These are phyloP conservation scores for Intellagama lesueurii DNA, from an alignment of 2,797 vertebrate species.

Conservation along the genomic window DNA sequence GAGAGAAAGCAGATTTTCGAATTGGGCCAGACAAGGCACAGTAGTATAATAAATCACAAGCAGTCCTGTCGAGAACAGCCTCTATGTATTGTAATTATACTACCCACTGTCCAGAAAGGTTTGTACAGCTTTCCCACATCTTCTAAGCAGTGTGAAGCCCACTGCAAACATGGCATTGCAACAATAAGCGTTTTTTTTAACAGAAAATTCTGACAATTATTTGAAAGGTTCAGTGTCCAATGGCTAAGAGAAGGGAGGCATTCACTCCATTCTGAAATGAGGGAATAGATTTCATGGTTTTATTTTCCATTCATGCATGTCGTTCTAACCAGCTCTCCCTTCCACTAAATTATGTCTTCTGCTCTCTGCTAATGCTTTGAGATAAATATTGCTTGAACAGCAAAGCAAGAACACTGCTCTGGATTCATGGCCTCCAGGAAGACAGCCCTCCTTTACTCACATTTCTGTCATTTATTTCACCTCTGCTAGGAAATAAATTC, in stretches of 20 bases:
- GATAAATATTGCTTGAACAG: constrained; percentile 58
- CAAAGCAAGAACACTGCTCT: constrained; percentile 43
- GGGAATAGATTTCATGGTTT: constrained; percentile 17
- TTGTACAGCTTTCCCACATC: not conserved
- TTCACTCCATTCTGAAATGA: constrained; percentile 15
- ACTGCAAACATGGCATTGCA: not conserved
- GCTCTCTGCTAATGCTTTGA: constrained; percentile 47
- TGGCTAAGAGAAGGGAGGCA: not conserved
- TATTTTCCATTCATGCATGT: constrained; percentile 38
- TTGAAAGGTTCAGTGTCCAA: not conserved
- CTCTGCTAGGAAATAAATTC: constrained; percentile 50
- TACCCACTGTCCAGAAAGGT: not conserved
- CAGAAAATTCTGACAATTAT: not conserved
- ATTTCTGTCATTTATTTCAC: constrained; percentile 33
- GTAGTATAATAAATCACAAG: constrained; percentile 7
- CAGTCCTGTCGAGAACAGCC: constrained; percentile 6
- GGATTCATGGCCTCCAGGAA: constrained; percentile 62
- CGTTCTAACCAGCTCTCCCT: constrained; percentile 53
- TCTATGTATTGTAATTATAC: not conserved
- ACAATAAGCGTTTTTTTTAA: not conserved
- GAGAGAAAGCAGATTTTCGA: constrained; percentile 10
- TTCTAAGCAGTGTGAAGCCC: not conserved
- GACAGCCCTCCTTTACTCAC: constrained; percentile 33
- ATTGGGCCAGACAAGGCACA: constrained; percentile 12
- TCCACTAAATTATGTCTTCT: constrained; percentile 55